Evolutionary conservation across 2,113 vertebrate genomes (phyloP).

Genomic region (Phyllostomus discolor): DNA sequence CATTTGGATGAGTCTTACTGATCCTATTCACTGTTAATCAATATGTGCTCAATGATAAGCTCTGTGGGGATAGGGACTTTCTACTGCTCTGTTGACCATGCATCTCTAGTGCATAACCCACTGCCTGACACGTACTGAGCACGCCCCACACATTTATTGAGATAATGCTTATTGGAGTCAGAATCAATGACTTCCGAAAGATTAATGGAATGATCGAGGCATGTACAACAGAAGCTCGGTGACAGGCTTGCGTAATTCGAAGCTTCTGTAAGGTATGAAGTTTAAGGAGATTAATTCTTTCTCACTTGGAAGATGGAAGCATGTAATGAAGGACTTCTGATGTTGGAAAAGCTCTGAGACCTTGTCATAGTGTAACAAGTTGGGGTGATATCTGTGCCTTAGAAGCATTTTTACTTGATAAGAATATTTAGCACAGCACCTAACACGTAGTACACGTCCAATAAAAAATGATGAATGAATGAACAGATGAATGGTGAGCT

Average conservation of each 20-base stretch:
- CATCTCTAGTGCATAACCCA: background rate
- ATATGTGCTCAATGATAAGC: background rate
- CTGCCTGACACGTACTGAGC: background rate
- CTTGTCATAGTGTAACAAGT: background rate
- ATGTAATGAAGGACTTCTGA: background rate
- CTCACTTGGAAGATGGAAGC: background rate
- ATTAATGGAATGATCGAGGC: background rate
- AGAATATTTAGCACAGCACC: slow-evolving; percentile 4
- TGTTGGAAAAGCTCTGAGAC: background rate
- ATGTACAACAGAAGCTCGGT: background rate
- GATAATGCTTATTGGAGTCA: background rate
- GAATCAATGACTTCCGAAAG: slow-evolving; percentile 18
- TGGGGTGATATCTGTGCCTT: background rate
- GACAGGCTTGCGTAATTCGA: background rate
- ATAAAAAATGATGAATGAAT: slow-evolving; percentile 35
- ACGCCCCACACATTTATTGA: background rate
- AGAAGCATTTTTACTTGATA: background rate
- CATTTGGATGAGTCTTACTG: background rate
- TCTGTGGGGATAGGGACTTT: background rate
- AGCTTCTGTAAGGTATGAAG: background rate
- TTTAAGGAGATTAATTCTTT: background rate
- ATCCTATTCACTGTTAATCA: background rate
- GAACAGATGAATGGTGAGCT: background rate
- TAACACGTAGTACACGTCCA: background rate
- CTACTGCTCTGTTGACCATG: background rate